Evolutionary conservation across 2,888 invertebrate species (phyloP).

Genomic region (Eustalomyia histrio): DNA sequence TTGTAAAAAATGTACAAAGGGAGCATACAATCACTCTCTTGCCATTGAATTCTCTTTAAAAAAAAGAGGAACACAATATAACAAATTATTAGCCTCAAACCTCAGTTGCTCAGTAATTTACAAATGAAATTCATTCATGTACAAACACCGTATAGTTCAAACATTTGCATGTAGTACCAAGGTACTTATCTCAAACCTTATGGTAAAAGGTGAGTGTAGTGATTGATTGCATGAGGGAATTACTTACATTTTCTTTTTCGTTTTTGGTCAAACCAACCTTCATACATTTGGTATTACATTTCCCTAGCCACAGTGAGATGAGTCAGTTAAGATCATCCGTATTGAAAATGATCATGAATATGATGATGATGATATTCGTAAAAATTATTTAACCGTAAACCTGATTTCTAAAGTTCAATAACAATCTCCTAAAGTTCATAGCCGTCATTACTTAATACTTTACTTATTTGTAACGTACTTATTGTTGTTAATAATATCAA

Average conservation of each 20-base stretch:
- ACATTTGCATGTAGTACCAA: neutral
- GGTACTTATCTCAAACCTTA: neutral
- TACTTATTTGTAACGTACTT: slow-evolving; percentile 5
- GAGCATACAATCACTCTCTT: slow-evolving; percentile 31
- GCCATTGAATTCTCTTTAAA: slow-evolving; percentile 19
- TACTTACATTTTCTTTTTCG: neutral
- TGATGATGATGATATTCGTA: slow-evolving; percentile 11
- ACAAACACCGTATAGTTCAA: slow-evolving; percentile 13
- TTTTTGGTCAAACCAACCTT: slow-evolving; percentile 26
- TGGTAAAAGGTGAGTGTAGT: slow-evolving; percentile 27
- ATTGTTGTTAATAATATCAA: neutral
- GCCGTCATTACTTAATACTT: slow-evolving; percentile 48
- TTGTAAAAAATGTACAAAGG: slow-evolving; percentile 15
- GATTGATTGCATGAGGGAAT: slow-evolving; percentile 18
- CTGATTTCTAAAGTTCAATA: slow-evolving; percentile 60
- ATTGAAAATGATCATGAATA: neutral
- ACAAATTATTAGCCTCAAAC: slow-evolving; percentile 5
- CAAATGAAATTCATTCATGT: slow-evolving; percentile 47
- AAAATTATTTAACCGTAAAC: slow-evolving; percentile 59
- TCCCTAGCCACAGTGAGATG: slow-evolving; percentile 30
- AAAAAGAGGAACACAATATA: neutral
- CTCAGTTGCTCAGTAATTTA: neutral
- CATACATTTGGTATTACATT: slow-evolving; percentile 9
- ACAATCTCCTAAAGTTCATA: slow-evolving; percentile 54
- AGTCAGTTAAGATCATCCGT: slow-evolving; percentile 45